A percentile compares a stretch with the other conserved stretches of the same genome.
These are phyloP conservation scores for Poeciliopsis gracilis DNA, from an alignment of 2,797 vertebrate species.

Conservation along the genomic window DNA sequence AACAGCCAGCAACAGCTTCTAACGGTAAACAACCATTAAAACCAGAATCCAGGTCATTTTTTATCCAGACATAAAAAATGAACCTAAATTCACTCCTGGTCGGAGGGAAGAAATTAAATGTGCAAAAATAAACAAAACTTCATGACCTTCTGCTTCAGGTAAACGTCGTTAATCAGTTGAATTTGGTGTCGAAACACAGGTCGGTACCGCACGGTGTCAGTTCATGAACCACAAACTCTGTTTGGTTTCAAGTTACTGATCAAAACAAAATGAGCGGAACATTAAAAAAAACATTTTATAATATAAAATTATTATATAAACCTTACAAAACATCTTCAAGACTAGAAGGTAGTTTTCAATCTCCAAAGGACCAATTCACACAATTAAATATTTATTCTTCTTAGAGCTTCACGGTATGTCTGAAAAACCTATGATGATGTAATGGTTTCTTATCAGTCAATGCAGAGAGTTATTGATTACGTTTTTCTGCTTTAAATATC, in stretches of 20 bases:
- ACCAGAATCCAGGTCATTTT: background rate
- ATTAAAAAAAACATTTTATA: background rate
- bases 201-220: constrained; percentile 9
- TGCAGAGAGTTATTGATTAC: too few relatives aligned
- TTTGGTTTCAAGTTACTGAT: constrained; percentile 15
- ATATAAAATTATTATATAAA: background rate
- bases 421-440: too few relatives aligned
- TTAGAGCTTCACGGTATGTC: too few relatives aligned
- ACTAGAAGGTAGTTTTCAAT: background rate
- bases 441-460: too few relatives aligned
- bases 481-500: too few relatives aligned
- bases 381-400: background rate
- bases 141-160: background rate
- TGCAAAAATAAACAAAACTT: constrained; percentile 26
- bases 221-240: constrained; percentile 32
- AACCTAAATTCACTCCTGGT: background rate
- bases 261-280: background rate
- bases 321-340: background rate
- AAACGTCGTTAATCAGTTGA: constrained; percentile 8
- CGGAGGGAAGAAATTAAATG: background rate
- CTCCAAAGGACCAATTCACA: background rate
- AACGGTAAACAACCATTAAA: background rate
- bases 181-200: constrained; percentile 24
- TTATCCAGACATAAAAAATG: background rate
- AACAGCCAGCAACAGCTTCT: background rate